phyloP scores from a whole-genome alignment of 2,888 invertebrate species.

The Asteroscopus sphinx region DNA sequence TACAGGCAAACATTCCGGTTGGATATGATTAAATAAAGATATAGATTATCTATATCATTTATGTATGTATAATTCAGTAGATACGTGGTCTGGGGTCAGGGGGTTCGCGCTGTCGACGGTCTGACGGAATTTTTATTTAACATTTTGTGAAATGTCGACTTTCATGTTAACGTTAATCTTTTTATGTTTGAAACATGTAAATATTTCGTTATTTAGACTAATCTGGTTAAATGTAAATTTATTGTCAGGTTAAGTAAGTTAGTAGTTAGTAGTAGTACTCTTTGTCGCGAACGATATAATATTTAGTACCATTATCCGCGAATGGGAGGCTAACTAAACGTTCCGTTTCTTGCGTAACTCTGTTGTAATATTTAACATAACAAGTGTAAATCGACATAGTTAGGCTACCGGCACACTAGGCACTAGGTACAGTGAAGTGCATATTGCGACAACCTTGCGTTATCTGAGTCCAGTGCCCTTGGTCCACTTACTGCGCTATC shows the following conservation, averaged over 20 bases:
- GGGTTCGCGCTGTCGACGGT: constrained; percentile 28
- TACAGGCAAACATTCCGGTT: constrained; percentile 28
- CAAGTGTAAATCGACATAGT: constrained; percentile 36
- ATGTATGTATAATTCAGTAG: constrained; percentile 42
- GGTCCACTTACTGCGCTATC: constrained; percentile 85
- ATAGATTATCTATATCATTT: constrained; percentile 39
- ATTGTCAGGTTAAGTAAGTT: constrained; percentile 8
- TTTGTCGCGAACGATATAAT: constrained; percentile 6
- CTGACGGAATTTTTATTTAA: constrained; percentile 23
- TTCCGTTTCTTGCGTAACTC: constrained; percentile 30
- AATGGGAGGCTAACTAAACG: not conserved
- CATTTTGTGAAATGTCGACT: constrained; percentile 30
- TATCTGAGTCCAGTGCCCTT: constrained; percentile 84
- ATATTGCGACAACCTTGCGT: constrained; percentile 78
- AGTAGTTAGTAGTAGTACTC: no score
- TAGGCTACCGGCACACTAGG: constrained; percentile 14
- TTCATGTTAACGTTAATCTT: constrained; percentile 19
- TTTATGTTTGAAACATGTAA: constrained; percentile 12
- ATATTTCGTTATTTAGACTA: constrained; percentile 1
- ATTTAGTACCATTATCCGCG: constrained; percentile 16
- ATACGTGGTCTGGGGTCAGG: constrained; percentile 38
- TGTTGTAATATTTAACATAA: constrained; percentile 28
- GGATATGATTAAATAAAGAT: constrained; percentile 28
- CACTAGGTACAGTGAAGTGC: constrained; percentile 43
- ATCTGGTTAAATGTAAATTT: constrained; percentile 21